Conservation (phyloP, 2,113 vertebrate genomes). For the Petrocephalus microphthalmus region DNA sequence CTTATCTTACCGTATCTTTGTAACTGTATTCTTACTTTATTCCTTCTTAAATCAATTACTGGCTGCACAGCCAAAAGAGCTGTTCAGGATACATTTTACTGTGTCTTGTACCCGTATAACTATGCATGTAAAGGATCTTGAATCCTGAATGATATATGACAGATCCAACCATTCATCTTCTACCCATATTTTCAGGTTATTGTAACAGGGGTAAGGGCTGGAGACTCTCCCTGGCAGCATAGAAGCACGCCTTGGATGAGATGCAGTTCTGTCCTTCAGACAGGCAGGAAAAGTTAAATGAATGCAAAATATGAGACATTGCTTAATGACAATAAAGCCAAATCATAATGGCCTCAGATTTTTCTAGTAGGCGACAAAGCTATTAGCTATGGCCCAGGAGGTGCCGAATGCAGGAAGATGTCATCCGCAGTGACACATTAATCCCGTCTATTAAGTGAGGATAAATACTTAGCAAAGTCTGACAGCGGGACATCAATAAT, state of each 20-base stretch:
- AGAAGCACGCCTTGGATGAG: not conserved
- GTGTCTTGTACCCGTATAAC: too few species aligned
- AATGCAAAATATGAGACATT: not conserved
- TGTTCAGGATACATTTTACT: too few species aligned
- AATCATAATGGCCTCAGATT: not conserved
- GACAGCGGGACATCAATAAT: not conserved
- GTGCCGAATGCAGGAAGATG: not conserved
- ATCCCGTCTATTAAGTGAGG: not conserved
- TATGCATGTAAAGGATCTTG: too few species aligned
- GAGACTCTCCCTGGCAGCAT: not conserved
- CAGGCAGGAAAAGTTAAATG: not conserved
- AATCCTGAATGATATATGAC: not conserved
- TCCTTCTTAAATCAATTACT: too few species aligned
- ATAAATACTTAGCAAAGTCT: not conserved
- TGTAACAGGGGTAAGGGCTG: not conserved
- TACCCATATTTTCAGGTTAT: not conserved
- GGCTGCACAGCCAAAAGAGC: too few species aligned
- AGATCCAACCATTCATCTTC: not conserved
- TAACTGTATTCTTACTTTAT: too few species aligned
- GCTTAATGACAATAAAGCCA: not conserved
- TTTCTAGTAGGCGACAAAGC: not conserved
- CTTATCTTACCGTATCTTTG: too few species aligned
- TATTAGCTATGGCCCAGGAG: not conserved
- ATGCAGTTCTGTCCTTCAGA: not conserved
- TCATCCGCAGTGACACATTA: not conserved